Evolutionary conservation across 2,113 vertebrate species (phyloP).

Genomic region (Campylomormyrus tamandua): DNA sequence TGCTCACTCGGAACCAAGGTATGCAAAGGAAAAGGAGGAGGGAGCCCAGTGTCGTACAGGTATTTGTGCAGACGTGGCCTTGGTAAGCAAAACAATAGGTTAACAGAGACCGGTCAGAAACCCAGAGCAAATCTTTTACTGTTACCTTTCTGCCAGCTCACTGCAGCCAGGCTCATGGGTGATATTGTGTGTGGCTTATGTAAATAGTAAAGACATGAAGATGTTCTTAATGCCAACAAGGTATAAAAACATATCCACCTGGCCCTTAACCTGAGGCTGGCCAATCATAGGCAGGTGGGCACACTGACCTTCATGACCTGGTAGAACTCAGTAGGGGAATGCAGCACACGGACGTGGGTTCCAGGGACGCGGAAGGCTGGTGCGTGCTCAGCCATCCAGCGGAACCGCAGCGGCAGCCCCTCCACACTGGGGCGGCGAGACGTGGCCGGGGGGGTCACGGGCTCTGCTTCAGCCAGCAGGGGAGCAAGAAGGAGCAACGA

Average conservation of each 20-base stretch:
- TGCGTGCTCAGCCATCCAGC: slow-evolving; percentile 84
- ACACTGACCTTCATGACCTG: slow-evolving; percentile 80
- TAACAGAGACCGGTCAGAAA: not conserved
- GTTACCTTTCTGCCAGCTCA: not conserved
- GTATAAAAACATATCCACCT: not conserved
- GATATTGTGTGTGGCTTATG: not conserved
- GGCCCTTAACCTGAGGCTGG: not conserved
- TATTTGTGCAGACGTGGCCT: not conserved
- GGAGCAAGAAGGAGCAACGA: slow-evolving; percentile 85
- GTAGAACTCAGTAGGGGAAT: slow-evolving; percentile 83
- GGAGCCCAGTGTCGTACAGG: not conserved
- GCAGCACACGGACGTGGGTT: slow-evolving; percentile 69
- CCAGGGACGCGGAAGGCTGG: slow-evolving; percentile 85
- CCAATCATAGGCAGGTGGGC: not conserved
- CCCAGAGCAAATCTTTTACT: not conserved
- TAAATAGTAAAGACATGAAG: not conserved
- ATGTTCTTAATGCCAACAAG: not conserved
- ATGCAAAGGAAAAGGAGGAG: not conserved
- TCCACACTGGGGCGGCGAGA: slow-evolving; percentile 57
- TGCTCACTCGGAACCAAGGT: not conserved
- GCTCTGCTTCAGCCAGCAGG: slow-evolving; percentile 66
- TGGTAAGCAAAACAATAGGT: not conserved
- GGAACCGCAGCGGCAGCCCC: slow-evolving; percentile 66
- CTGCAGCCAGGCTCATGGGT: not conserved
- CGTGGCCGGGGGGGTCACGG: slow-evolving; percentile 47